Evolutionary conservation across 1,140 invertebrate species (phyloP).

Genomic region (Olivierus martensii): DNA sequence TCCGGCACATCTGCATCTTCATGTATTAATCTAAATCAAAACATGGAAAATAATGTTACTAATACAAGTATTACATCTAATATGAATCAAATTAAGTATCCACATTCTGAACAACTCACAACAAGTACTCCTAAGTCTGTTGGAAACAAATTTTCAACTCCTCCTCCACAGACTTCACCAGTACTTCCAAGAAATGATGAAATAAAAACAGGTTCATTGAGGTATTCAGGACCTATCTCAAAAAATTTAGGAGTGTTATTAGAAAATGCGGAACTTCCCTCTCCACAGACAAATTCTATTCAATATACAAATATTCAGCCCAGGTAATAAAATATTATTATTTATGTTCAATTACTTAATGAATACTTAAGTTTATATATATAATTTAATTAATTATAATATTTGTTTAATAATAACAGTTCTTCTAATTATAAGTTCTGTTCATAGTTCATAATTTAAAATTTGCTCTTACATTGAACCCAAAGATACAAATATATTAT

Average conservation of each 20-base stretch:
- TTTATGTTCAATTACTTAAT: too few species aligned
- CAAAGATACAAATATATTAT: too few species aligned
- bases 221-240: background rate
- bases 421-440: too few species aligned
- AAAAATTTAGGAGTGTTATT: constrained; percentile 1
- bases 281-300: background rate
- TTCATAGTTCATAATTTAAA: too few species aligned
- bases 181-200: constrained; percentile 9
- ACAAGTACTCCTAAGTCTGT: constrained; percentile 17
- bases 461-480: too few species aligned
- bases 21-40: background rate
- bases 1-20: background rate
- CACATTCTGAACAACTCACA: constrained; percentile 8
- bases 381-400: too few species aligned
- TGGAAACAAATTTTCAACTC: constrained; percentile 1
- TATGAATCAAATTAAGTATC: constrained; percentile 6
- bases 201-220: background rate
- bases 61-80: too few species aligned
- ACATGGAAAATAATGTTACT: background rate
- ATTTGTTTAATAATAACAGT: too few species aligned
- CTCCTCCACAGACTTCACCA: constrained; percentile 7
- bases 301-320: too few species aligned
- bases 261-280: background rate
- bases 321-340: too few species aligned
- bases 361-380: too few species aligned